A percentile compares a stretch with the other conserved stretches of the same genome.
These are phyloP conservation scores for Sarcophaga variegata DNA, from an alignment of 2,888 invertebrate species.

Conservation along the genomic window DNA sequence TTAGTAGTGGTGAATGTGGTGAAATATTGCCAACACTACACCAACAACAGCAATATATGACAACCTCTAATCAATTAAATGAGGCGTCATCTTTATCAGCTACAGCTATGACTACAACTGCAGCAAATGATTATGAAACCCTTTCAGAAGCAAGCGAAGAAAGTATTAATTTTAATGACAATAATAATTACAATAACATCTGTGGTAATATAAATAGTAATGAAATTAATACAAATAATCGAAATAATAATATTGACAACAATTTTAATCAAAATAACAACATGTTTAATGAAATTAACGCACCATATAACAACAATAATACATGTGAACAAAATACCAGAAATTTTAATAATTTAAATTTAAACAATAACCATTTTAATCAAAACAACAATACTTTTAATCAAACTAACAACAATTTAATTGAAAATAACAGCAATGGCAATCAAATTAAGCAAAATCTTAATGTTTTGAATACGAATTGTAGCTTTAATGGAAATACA, in stretches of 20 bases:
- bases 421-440: neutral
- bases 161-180: constrained; percentile 67
- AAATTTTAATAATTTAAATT: neutral
- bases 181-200: constrained; percentile 34
- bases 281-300: neutral
- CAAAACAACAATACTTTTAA: constrained; percentile 14
- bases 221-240: constrained; percentile 24
- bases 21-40: constrained; percentile 6
- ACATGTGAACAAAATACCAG: constrained; percentile 4
- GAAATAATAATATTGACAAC: constrained; percentile 32
- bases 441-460: too few species aligned
- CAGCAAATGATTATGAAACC: constrained; percentile 24
- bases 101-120: neutral
- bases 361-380: neutral
- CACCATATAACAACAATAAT: constrained; percentile 1
- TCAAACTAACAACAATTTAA: constrained; percentile 6
- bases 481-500: too few species aligned
- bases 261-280: neutral
- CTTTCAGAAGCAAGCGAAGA: constrained; percentile 63
- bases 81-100: constrained; percentile 11
- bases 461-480: too few species aligned
- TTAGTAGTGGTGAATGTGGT: constrained; percentile 51
- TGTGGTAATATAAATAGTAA: constrained; percentile 11
- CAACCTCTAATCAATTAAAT: constrained; percentile 28
- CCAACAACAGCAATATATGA: constrained; percentile 27